Evolutionary conservation across 2,888 invertebrate genomes (phyloP), one percentile per base, ranked within the genome.

Genomic region (Epinotia nisella): DNA sequence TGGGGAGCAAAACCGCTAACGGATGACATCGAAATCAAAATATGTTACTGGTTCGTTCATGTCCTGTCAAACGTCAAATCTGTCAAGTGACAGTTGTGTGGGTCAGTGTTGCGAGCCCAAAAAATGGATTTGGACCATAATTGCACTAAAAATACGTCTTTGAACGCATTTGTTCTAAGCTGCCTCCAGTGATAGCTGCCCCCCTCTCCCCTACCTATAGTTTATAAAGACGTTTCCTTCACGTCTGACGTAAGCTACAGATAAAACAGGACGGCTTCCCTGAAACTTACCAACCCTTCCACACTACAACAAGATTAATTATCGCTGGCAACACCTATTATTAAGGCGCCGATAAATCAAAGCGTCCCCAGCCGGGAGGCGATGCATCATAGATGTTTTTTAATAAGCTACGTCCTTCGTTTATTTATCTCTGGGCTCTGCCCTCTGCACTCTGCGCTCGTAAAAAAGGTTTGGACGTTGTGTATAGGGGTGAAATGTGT

Each of bases 391-490:
- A 49, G 49, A 13, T 49, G 49, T 49, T 49, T 49, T 49, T 49
- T 49, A 49, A 49, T 49, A 49, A 49, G 49, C n/a, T 49, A n/a
- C 49, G 49, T 56, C 55, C 55, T 56, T 56, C 21, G 19, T 19
- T 19, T 56, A 24, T 19, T 49, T 49, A 35, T 51, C n/a, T 64
- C n/a, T 11, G 29, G 24, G 21, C 35, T n/a, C 9, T 29, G n/a
- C 11, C 51, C 51, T 49, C 35, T 19, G 35, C 49, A 49, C 49
- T 49, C 49, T 35, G 7, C 2, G 45, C 15, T 15, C 29, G 65
- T 35, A 35, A 49, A 49, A 49, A 49, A 49, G 49, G 49, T 49
- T 35, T 49, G 49, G n/a, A 49, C 49, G 49, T 3, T n/a, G 49
- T 35, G 35, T 35, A 1, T n/a, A 49, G n/a, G 49, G 49, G 49